Base-by-base conservation (phyloP, 1,140 invertebrate species). In the Odontomachus brunneus region DNA sequence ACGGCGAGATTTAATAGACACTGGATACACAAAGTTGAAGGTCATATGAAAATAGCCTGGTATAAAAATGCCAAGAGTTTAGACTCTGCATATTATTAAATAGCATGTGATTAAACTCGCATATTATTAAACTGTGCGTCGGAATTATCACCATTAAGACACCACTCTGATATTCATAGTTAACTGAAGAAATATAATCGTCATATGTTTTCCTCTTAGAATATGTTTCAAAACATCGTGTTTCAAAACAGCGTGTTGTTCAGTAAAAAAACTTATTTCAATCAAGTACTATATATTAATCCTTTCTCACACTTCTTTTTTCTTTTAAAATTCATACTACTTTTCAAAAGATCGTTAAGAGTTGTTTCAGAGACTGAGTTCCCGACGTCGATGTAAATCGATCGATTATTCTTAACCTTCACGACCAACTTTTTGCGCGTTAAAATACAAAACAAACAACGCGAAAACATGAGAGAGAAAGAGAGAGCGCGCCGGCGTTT, bases 81-180 rank as follows among this genome's bases (percentile, higher is more conserved):
- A 22, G 1, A 15, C 53, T 4, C 59, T n/a, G n/a, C 15, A 57
- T 62, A 62, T 38, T 72, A 57, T 59, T 19, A 22, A 38, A 57
- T 2, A 7, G 19, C 12, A 62, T 74, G 60, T 48, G 3, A 7
- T 51, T 15, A 22, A 5, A 15, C 2, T 73, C 24, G n/a, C 15
- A 57, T 49, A 49, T 38, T 38, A 57, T 59, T 14, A 38, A 57
- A 55, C 19, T 7, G 19, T 55, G n/a, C 11, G 19, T 55, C 2
- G 48, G 4, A 62, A 59, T 74, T 62, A 74, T 48, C 12, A n/a
- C 57, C n/a, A n/a, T n/a, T n/a, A 22, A 15, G 22, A 62, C 17
- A 44, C 38, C 38, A 44, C 9, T 44, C 9, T 7, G 38, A 74
- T 29, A 63, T 62, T 4, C 14, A 75, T 63, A 75, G 11, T 63